phyloP scores from a whole-genome alignment of 2,797 vertebrate species.

The Darevskia mixta region DNA sequence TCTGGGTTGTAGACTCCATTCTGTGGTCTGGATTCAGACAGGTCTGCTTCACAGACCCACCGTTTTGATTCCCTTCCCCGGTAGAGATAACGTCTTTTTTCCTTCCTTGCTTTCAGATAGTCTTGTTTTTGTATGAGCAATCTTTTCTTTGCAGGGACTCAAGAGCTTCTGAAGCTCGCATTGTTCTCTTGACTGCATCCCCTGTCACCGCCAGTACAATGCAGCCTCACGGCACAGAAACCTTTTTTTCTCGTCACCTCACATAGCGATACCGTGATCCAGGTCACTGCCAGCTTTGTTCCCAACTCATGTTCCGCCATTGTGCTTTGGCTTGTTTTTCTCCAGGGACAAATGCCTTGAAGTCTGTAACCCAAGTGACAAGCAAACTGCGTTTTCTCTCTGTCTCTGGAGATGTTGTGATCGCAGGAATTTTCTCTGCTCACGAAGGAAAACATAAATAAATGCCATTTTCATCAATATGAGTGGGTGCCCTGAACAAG shows the following conservation, averaged over 20 bases:
- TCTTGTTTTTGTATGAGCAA: not conserved
- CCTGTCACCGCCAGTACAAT: not conserved
- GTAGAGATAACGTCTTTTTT: not conserved
- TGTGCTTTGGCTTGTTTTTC: not conserved
- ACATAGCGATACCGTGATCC: not conserved
- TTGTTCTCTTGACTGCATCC: constrained; percentile 1
- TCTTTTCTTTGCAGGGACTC: not conserved
- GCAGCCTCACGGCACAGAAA: no score
- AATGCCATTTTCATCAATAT: not conserved
- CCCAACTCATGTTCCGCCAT: not conserved
- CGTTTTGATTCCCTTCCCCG: not conserved
- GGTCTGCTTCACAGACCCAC: no score
- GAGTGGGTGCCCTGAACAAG: not conserved
- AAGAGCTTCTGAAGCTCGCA: no score
- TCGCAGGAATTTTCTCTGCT: not conserved
- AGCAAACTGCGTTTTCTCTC: no score
- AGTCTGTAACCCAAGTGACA: not conserved
- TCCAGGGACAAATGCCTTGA: not conserved
- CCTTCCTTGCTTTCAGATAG: not conserved
- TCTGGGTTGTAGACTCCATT: no score
- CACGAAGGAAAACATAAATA: not conserved
- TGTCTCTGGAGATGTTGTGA: no score
- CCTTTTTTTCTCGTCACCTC: not conserved
- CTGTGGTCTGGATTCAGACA: not conserved
- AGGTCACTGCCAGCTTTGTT: not conserved